Percentiles rank a stretch among this genome's conserved stretches.
phyloP scores from a whole-genome alignment of 2,797 vertebrate genomes.

The Lemur catta region DNA sequence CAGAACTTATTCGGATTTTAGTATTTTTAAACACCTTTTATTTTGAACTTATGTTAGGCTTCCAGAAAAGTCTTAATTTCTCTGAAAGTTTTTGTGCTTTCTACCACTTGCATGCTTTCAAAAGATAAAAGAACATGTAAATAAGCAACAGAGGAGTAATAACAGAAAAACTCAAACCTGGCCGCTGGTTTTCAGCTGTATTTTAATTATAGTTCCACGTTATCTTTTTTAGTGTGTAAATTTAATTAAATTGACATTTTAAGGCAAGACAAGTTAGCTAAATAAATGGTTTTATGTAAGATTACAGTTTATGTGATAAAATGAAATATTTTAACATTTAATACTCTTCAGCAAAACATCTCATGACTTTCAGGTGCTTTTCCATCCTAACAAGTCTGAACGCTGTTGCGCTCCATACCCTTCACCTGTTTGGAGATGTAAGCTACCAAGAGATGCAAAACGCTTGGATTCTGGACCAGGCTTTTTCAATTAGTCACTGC shows the following conservation, averaged over 20 bases:
- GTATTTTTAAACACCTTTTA: background rate
- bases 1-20: background rate
- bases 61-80: background rate
- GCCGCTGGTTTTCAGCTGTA: background rate
- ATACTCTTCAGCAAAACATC: background rate
- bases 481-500: background rate
- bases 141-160: background rate
- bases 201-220: background rate
- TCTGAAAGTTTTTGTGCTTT: background rate
- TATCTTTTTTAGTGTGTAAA: background rate
- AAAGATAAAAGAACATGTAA: background rate
- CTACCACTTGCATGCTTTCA: background rate
- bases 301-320: background rate
- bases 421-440: background rate
- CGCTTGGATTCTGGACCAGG: background rate
- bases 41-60: background rate
- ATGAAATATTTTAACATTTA: background rate
- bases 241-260: background rate
- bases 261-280: background rate
- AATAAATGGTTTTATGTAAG: background rate
- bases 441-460: background rate
- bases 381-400: background rate
- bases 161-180: background rate
- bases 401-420: rapidly evolving
- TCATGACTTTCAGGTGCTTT: background rate